Evolutionary conservation across 2,113 vertebrate species (phyloP), one percentile per base, ranked within the genome.

Genomic region (Oncorhynchus gorbuscha): DNA sequence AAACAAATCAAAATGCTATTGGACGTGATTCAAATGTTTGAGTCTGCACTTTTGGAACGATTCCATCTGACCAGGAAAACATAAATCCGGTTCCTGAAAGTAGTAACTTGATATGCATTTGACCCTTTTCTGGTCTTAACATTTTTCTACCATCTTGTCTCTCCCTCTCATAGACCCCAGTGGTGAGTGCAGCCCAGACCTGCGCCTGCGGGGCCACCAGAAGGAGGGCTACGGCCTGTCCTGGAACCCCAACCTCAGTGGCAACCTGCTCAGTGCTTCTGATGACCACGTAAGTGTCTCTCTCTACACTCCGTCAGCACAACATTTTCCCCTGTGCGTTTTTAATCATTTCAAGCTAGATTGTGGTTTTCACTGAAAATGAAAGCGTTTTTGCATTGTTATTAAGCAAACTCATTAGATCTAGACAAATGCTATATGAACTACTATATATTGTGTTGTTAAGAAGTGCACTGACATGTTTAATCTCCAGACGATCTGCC

Each of bases 201-300:
- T 98, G 70, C 89, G 96, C 55, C 88, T 98, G 74, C 93, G 95
- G 89, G n/a, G 97, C 22, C 97, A 99, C 81, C 96, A 96, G 83
- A 98, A 99, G 71, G 97, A 99, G 89, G 97, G 97, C 5, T 98
- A 97, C 64, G 97, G 97, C 9, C 95, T 99, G 14, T 99, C 97
- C 79, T 98, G 97, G 97, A 99, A 98, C 84, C 94, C 97, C 14
- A 97, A 97, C 88, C 91, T 97, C 80, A 96, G 95, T 77, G 97
- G 97, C 69, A 96, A 97, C 87, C 92, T 98, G 59, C 95, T 99
- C 73, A 99, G 97, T 79, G 97, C 97, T 76, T 98, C 97, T 0
- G 97, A 98, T 58, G 97, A 99, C 89, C 96, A 98, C 55, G 97
- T 98, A 82, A 94, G 95, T 87, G 9, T 6, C 51, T 32, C 7